Evolutionary conservation across 2,888 invertebrate genomes (phyloP).

Genomic region (Graphium colonna): DNA sequence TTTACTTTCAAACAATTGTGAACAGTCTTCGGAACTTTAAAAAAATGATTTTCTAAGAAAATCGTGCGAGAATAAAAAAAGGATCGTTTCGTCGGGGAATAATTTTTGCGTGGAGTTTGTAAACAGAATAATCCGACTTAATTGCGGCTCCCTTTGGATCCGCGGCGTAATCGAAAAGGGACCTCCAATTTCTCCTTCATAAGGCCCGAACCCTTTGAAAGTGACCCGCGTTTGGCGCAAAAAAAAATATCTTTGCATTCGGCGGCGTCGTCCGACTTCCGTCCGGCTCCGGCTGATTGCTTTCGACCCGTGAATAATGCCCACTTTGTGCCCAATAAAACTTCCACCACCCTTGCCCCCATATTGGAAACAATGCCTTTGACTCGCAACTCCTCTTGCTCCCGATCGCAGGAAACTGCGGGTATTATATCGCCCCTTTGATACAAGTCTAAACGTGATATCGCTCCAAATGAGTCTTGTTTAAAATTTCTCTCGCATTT

Average conservation of each 20-base stretch:
- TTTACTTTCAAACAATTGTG: constrained; percentile 39
- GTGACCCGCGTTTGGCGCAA: constrained; percentile 62
- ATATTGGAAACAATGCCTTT: constrained; percentile 77
- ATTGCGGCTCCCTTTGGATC: constrained; percentile 64
- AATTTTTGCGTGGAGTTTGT: constrained; percentile 25
- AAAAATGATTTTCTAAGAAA: not conserved
- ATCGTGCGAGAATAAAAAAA: not conserved
- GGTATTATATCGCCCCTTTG: constrained; percentile 69
- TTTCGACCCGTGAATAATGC: constrained; percentile 70
- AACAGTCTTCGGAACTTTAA: not conserved
- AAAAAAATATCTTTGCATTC: constrained; percentile 78
- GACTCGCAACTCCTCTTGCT: constrained; percentile 68
- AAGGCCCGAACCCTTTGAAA: constrained; percentile 68
- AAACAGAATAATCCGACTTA: constrained; percentile 59
- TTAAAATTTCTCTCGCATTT: constrained; percentile 19
- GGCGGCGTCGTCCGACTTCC: constrained; percentile 63
- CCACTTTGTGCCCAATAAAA: constrained; percentile 77
- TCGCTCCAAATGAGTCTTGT: constrained; percentile 54
- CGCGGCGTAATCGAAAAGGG: constrained; percentile 69
- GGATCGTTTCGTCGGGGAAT: not conserved
- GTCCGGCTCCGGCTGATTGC: constrained; percentile 62
- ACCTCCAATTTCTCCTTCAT: constrained; percentile 53
- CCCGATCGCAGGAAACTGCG: constrained; percentile 49
- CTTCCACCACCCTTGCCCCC: constrained; percentile 57
- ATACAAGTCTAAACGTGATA: constrained; percentile 70